phyloP scores from a whole-genome alignment of 2,113 vertebrate species.

The Hemiprocne comata region DNA sequence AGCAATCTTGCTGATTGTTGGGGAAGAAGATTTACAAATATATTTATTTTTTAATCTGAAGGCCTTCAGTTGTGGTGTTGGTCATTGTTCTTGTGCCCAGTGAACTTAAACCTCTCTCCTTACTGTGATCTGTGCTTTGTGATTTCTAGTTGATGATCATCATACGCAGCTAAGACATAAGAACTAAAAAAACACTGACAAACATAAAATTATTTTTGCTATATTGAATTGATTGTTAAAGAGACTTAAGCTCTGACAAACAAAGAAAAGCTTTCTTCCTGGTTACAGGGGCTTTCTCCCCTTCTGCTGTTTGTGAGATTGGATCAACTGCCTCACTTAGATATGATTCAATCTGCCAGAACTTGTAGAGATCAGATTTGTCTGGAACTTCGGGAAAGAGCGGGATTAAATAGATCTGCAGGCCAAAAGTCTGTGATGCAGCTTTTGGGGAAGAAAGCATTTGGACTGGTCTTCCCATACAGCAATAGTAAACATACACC shows the following conservation, averaged over 20 bases:
- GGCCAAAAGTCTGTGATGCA: neutral
- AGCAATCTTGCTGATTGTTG: neutral
- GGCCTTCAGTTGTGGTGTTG: neutral
- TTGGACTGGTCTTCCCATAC: neutral
- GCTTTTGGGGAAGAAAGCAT: neutral
- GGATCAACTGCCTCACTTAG: neutral
- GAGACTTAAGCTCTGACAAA: neutral
- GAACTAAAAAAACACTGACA: neutral
- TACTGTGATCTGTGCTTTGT: neutral
- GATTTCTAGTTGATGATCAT: neutral
- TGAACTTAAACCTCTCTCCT: neutral
- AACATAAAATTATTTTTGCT: neutral
- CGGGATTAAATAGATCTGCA: neutral
- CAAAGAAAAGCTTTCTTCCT: neutral
- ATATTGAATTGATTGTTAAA: neutral
- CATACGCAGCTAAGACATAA: neutral
- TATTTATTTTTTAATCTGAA: neutral
- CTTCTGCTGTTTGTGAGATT: neutral
- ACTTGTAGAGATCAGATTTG: neutral
- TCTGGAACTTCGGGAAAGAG: neutral
- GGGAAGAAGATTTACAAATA: neutral
- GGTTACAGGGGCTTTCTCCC: neutral
- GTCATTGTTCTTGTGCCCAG: neutral
- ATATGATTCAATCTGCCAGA: neutral
- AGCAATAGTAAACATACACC: neutral